A percentile compares a stretch with the other conserved stretches of the same genome.
Evolutionary conservation across 2,797 vertebrate species (phyloP).

Genomic region (Falco columbarius): DNA sequence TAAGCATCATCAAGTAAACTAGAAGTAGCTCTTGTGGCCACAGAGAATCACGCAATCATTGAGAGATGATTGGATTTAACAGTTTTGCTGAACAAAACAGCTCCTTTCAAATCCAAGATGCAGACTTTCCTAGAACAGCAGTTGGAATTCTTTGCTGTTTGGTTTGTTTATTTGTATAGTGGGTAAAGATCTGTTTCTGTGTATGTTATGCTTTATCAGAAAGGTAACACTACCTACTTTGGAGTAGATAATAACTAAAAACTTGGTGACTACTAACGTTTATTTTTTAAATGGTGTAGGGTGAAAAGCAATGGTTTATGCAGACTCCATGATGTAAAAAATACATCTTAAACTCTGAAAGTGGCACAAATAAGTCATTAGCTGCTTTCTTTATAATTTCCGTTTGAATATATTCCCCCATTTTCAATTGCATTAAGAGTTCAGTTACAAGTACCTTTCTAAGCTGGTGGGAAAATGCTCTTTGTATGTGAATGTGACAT

Average conservation of each 20-base stretch:
- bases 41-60: neutral
- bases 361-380: neutral
- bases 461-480: neutral
- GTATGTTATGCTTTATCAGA: neutral
- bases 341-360: neutral
- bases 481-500: neutral
- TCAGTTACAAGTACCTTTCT: neutral
- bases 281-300: neutral
- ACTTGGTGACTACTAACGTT: neutral
- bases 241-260: neutral
- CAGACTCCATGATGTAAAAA: neutral
- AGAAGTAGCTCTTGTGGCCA: neutral
- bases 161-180: neutral
- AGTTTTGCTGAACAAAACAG: neutral
- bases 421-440: neutral
- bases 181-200: neutral
- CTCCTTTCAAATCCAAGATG: neutral
- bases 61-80: neutral
- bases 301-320: neutral
- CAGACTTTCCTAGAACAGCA: neutral
- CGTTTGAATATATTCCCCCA: neutral
- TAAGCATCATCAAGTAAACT: constrained; percentile 10
- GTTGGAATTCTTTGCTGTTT: neutral
- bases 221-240: neutral
- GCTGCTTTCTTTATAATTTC: neutral